Base-by-base conservation (phyloP, 1,140 invertebrate species). In the Drosophila repleta region DNA sequence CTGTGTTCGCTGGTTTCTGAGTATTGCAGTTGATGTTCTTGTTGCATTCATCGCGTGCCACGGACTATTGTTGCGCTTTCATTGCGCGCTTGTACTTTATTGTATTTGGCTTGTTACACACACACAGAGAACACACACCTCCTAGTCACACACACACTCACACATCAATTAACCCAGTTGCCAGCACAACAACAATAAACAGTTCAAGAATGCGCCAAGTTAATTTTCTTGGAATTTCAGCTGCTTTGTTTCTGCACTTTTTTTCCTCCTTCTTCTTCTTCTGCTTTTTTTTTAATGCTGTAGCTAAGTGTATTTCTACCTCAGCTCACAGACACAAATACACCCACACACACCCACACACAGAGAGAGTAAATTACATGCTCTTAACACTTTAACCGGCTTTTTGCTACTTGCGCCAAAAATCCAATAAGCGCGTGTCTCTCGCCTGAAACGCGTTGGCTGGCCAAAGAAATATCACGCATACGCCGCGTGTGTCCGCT, bases 141-240 rank as follows among this genome's bases (percentile, higher is more conserved):
- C 0, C 24, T 29, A 29, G 0, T 0, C 29, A 8, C 29, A 8
- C 43, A 46, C 43, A 21, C 43, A 20, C 64, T 51, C 43, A 84
- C 74, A 87, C 81, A 79, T 70, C 81, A 84, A 84, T 84, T 84
- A 84, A 77, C 82, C 82, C 63, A 87, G 58, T 76, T 83, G 73
- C 48, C 29, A 37, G 71, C 51, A 71, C 56, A 60, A 78, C 64
- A 74, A 74, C 37, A 64, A 64, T 56, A 57, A 39, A 67, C 61
- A 53, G 66, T 64, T 32, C 56, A 76, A 66, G 71, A 84, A 76
- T 83, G 76, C 45, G 52, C 65, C 83, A 81, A 87, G 82, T 85
- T 85, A 85, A 85, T 85, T 85, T 87, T 68, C 78, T 55, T 74
- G 77, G 79, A 71, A 69, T 64, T 75, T 82, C 41, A 41, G 70